A percentile compares a stretch with the other conserved stretches of the same genome.
phyloP scores from a whole-genome alignment of 2,888 invertebrate genomes.

The Chydorus sphaericus region DNA sequence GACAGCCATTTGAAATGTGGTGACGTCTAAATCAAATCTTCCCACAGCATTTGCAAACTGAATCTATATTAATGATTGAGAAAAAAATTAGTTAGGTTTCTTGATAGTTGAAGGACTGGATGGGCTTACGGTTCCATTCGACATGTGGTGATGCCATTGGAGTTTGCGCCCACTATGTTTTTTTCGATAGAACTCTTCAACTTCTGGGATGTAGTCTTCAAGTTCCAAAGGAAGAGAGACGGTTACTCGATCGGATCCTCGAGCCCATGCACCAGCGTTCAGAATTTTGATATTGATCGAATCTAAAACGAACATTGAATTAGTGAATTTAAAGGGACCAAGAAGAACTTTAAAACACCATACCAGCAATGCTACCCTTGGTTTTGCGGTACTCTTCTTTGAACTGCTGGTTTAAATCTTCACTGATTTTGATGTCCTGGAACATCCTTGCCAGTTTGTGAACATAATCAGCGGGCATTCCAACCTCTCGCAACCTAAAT shows the following conservation, averaged over 20 bases:
- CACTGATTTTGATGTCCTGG: slow-evolving; percentile 94
- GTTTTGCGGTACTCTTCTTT: slow-evolving; percentile 56
- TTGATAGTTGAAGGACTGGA: not conserved
- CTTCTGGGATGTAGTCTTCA: slow-evolving; percentile 97
- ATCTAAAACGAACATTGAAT: slow-evolving; percentile 39
- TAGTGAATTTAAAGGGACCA: slow-evolving; percentile 5
- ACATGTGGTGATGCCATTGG: slow-evolving; percentile 99
- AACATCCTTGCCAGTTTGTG: slow-evolving; percentile 97
- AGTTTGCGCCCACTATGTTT: slow-evolving; percentile 95
- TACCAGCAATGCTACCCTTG: slow-evolving; percentile 37
- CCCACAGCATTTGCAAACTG: slow-evolving; percentile 85
- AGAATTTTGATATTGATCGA: slow-evolving; percentile 96
- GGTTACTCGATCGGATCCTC: slow-evolving; percentile 83
- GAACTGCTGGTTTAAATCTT: slow-evolving; percentile 90
- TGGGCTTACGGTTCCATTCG: slow-evolving; percentile 69
- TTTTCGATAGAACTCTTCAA: slow-evolving; percentile 94
- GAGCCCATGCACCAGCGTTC: slow-evolving; percentile 96
- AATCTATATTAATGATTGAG: slow-evolving; percentile 37
- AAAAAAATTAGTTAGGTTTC: not conserved
- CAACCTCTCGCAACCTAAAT: slow-evolving; percentile 62
- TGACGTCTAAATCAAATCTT: slow-evolving; percentile 92
- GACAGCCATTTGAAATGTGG: slow-evolving; percentile 99
- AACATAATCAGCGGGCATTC: slow-evolving; percentile 99
- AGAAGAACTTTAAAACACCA: slow-evolving; percentile 25
- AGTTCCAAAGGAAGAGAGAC: slow-evolving; percentile 92